Base-by-base conservation (phyloP, 2,888 invertebrate species). In the Tholera decimalis region DNA sequence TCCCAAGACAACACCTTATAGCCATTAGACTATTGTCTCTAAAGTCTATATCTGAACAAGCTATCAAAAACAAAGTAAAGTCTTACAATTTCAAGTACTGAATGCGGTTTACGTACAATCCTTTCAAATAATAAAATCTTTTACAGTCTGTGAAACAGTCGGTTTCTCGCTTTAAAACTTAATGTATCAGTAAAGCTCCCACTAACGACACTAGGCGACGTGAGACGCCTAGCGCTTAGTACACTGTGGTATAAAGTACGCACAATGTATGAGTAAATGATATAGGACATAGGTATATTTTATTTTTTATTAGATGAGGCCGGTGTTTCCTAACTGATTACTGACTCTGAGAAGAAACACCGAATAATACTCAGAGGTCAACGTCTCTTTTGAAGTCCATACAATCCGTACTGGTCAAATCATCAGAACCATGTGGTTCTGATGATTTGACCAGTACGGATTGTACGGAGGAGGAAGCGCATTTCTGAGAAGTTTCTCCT, bases 41-140 rank as follows among this genome's bases (percentile, higher is more conserved):
- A 18, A 22, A 30, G 13, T 2, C 24, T 47, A 41, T 15, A 13
- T 33, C 15, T 28, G 13, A 35, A 35, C 1, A n/a, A 15, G 22
- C 18, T 43, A 30, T 37, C 5, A n/a, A 20, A 20, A 41, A 7
- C 0, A 33, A 61, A 56, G 39, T 20, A 33, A 7, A 18, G 15
- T 43, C 24, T 26, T 3, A 13, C 8, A 15, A 9, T 43, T 20
- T 11, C 15, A 9, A 22, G 33, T 8, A 13, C 30, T 13, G 8
- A 35, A 18, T 13, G 28, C 15, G 13, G 6, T 18, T 35, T 15
- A 35, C 9, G 6, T 24, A 0, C 2, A 28, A 37, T 37, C 20
- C 43, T 61, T 50, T 44, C 15, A 50, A 26, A 18, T 15, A 49
- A 71, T 44, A 50, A 60, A 70, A 43, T 39, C 15, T 3, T 33